Evolutionary conservation across 1,140 invertebrate species (phyloP).

Genomic region (Tetramorium simillimum): DNA sequence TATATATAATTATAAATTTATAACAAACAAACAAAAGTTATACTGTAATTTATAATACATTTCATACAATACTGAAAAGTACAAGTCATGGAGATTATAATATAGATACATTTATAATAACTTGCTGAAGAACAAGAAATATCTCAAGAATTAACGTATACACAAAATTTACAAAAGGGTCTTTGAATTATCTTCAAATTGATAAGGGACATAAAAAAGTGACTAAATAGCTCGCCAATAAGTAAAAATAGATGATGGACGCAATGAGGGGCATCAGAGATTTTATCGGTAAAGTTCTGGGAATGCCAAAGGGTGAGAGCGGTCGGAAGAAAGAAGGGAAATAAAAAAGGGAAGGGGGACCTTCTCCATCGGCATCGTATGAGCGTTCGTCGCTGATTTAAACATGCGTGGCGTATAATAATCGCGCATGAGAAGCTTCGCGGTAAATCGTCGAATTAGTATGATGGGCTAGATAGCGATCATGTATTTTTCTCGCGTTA

Average conservation of each 20-base stretch:
- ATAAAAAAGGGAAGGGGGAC: not conserved
- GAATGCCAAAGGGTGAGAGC: not conserved
- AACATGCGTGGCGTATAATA: conserved; percentile 35
- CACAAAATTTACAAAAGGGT: not conserved
- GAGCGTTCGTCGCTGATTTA: conserved; percentile 8
- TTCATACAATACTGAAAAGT: not conserved
- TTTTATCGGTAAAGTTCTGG: not conserved
- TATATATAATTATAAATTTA: conserved; percentile 9
- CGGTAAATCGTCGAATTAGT: conserved; percentile 61
- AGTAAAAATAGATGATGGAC: not conserved
- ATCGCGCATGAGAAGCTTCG: conserved; percentile 49
- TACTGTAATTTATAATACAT: not conserved
- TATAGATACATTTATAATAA: conserved; percentile 14
- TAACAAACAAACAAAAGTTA: not conserved
- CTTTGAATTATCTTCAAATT: not conserved
- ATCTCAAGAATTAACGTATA: not conserved
- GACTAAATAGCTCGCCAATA: conserved; percentile 8
- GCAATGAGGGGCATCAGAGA: not conserved
- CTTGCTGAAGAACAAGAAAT: not conserved
- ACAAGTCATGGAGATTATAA: conserved; percentile 3
- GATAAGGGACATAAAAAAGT: not conserved
- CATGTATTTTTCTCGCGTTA: conserved; percentile 47
- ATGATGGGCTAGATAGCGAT: conserved; percentile 54
- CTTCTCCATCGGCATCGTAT: not conserved
- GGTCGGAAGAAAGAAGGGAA: conserved; percentile 4